Evolutionary conservation across 1,140 invertebrate species (phyloP).

Genomic region (Scaptomyza montana): DNA sequence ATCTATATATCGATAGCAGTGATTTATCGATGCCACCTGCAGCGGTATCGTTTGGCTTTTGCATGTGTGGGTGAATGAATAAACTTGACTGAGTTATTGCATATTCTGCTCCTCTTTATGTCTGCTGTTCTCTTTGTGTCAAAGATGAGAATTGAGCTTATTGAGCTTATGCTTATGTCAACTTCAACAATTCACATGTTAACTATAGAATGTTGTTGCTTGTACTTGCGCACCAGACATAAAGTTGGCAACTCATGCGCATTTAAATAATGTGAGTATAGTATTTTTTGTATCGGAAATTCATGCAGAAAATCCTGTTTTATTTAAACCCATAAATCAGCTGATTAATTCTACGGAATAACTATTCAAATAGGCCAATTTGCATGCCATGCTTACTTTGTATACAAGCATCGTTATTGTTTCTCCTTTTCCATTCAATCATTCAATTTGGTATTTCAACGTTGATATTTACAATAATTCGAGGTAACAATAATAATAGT

Average conservation of each 20-base stretch:
- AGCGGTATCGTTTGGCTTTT: conserved; percentile 2
- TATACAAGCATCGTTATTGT: not conserved
- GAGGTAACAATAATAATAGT: conserved; percentile 31
- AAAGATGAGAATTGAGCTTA: conserved; percentile 43
- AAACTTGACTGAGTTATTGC: conserved; percentile 16
- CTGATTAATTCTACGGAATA: not conserved
- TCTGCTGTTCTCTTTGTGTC: not conserved
- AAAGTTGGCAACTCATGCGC: conserved; percentile 21
- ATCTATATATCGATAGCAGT: conserved; percentile 42
- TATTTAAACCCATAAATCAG: conserved; percentile 12
- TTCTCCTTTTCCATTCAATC: too few relatives aligned
- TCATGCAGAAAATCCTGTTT: conserved; percentile 6
- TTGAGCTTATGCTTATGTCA: conserved; percentile 31
- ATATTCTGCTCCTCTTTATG: conserved; percentile 30
- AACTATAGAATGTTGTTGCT: conserved; percentile 7
- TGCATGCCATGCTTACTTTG: not conserved
- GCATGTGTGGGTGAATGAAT: conserved; percentile 5
- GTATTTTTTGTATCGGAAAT: conserved; percentile 9
- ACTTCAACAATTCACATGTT: conserved; percentile 30
- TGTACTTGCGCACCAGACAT: conserved; percentile 16
- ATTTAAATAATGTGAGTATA: conserved; percentile 13
- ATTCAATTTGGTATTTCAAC: not conserved
- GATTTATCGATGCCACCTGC: conserved; percentile 54
- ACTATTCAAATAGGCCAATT: conserved; percentile 6
- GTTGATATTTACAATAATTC: conserved; percentile 4